phyloP scores from a whole-genome alignment of 30 jellyfish, hydroid and myxozoan genomes.

The Nemopilema nomurai region DNA sequence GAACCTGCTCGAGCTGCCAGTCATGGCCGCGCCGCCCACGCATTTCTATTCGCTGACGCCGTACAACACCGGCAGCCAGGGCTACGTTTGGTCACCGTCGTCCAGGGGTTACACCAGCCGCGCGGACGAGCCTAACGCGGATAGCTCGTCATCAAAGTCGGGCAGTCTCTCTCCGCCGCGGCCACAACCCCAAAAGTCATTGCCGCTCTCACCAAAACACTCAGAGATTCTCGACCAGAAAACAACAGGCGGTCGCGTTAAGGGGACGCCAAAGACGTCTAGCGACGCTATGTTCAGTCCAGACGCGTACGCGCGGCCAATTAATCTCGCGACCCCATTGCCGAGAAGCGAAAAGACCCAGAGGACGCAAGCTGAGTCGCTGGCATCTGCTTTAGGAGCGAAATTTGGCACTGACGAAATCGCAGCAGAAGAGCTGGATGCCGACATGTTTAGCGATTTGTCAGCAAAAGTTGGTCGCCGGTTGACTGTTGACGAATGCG shows the following conservation, averaged over 20 bases:
- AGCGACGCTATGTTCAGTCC: slow-evolving; percentile 11
- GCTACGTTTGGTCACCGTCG: slow-evolving; percentile 94
- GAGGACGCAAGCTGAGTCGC: slow-evolving; percentile 69
- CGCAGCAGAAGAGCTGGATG: slow-evolving; percentile 52
- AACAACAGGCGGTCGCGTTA: neutral
- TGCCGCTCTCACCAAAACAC: slow-evolving; percentile 67
- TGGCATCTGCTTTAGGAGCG: slow-evolving; percentile 67
- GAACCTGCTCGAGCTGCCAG: slow-evolving; percentile 82
- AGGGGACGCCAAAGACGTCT: neutral
- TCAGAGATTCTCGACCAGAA: slow-evolving; percentile 51
- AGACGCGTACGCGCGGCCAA: slow-evolving; percentile 28
- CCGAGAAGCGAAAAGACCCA: slow-evolving; percentile 45
- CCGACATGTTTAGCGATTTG: neutral
- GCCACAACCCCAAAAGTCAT: slow-evolving; percentile 21
- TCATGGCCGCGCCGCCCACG: slow-evolving; percentile 92
- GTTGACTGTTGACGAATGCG: slow-evolving; percentile 70
- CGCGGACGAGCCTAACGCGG: slow-evolving; percentile 32
- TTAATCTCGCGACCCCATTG: slow-evolving; percentile 58
- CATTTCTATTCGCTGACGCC: slow-evolving; percentile 86
- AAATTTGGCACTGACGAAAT: slow-evolving; percentile 53
- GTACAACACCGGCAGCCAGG: slow-evolving; percentile 57
- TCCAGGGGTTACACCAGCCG: slow-evolving; percentile 71
- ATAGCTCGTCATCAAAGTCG: slow-evolving; percentile 28
- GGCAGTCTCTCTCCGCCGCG: slow-evolving; percentile 34
- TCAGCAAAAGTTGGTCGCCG: slow-evolving; percentile 10